These are phyloP conservation scores for Typhlichthys eigenmanni DNA, from an alignment of 2,797 vertebrate species.

Conservation along the genomic window DNA sequence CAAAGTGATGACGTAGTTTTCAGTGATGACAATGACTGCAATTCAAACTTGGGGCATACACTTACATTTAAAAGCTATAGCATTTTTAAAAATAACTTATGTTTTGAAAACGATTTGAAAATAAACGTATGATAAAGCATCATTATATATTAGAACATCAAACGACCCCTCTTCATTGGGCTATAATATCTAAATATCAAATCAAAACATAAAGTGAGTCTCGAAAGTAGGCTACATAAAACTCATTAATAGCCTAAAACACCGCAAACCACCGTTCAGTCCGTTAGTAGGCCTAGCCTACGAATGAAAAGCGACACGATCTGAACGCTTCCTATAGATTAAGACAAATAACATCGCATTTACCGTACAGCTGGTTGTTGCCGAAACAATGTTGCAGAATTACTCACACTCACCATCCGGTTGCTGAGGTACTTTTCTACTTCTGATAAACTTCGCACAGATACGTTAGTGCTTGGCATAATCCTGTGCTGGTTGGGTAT, in stretches of 20 bases:
- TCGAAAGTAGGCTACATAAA: too few species aligned
- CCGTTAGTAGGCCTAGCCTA: neutral
- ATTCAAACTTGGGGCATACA: neutral
- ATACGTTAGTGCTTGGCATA: constrained; percentile 70
- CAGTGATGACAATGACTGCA: neutral
- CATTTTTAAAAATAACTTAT: neutral
- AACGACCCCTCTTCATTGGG: too few species aligned
- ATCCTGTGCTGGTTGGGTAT: constrained; percentile 24
- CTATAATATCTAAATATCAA: too few species aligned
- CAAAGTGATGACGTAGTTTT: neutral
- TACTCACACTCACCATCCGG: constrained; percentile 66
- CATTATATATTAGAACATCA: neutral
- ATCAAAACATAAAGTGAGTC: too few species aligned
- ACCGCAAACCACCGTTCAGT: neutral
- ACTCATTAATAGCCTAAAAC: too few species aligned
- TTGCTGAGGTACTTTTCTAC: constrained; percentile 69
- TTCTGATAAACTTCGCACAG: constrained; percentile 74
- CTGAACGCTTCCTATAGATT: constrained; percentile 36
- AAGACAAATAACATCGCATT: constrained; percentile 31
- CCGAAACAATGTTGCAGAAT: constrained; percentile 8
- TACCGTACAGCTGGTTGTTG: constrained; percentile 15
- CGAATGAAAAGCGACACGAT: constrained; percentile 3
- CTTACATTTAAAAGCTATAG: neutral
- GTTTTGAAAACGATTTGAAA: neutral
- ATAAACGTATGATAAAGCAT: neutral